phyloP scores from a whole-genome alignment of 2,113 vertebrate genomes.

The Strix uralensis region DNA sequence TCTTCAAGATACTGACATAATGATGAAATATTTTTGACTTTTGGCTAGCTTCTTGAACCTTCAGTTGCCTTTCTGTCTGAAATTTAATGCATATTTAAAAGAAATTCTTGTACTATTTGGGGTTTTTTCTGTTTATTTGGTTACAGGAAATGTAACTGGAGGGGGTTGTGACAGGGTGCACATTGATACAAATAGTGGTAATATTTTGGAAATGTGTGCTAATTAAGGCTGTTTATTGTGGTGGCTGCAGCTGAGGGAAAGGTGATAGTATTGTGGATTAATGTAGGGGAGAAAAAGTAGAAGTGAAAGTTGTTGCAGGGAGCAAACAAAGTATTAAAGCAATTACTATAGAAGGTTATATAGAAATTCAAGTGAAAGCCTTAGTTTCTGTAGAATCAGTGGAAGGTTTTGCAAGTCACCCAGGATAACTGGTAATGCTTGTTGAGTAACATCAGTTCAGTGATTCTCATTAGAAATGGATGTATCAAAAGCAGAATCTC shows the following conservation, averaged over 20 bases:
- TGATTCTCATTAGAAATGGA: not conserved
- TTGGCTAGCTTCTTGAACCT: not conserved
- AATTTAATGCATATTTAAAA: not conserved
- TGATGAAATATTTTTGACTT: not conserved
- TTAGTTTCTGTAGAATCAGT: not conserved
- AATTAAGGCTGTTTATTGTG: not conserved
- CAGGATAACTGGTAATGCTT: not conserved
- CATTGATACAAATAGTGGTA: not conserved
- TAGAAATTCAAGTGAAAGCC: not conserved
- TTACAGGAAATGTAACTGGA: not conserved
- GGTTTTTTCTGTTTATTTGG: not conserved
- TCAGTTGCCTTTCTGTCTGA: not conserved
- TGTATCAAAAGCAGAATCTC: slow-evolving; percentile 20
- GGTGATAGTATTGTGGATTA: not conserved
- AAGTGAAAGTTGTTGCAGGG: not conserved
- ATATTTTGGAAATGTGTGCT: not conserved
- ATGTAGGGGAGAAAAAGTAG: not conserved
- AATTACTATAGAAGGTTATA: not conserved
- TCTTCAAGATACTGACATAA: not conserved
- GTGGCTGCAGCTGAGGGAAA: not conserved
- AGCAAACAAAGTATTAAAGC: not conserved
- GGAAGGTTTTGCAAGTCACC: not conserved
- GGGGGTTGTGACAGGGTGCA: not conserved
- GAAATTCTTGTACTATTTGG: not conserved
- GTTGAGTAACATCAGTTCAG: not conserved